Evolutionary conservation across 2,888 invertebrate genomes (phyloP), one percentile per base, ranked within the genome.

Genomic region (Meiosimyza decipiens): DNA sequence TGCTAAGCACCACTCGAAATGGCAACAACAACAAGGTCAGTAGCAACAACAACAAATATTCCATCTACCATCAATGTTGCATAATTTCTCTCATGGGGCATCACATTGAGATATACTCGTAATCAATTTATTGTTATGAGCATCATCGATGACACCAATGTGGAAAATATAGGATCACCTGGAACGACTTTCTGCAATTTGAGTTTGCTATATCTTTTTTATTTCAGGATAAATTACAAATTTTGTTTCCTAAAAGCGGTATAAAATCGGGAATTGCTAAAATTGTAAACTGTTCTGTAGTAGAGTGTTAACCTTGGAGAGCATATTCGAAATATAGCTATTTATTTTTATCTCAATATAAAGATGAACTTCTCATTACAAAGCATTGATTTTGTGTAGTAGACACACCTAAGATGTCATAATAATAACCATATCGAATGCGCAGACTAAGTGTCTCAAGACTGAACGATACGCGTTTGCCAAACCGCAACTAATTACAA

Each of bases 401-500:
- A 40, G 9, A 40, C 40, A 40, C 40, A 40, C 28, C 28, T 28
- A 28, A 28, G 28, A 40, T 40, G 9, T 40, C 9, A 40, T 40
- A 40, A 40, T 40, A 40, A 40, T 40, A 40, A 9, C 40, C 6
- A 40, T 40, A 40, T 40, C 9, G 40, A 40, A 40, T 6, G 40
- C 40, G 9, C 40, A 6, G 9, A 40, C 9, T 40, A 40, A 40
- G 9, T 40, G 40, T 40, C 40, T 40, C 9, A 40, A 40, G 40
- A 9, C 40, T 40, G 40, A 9, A 40, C 6, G 40, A 40, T 9
- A 40, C 9, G 2, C 6, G 64, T 51, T 50, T 64, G 22, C 47
- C 55, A 47, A 54, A 57, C 40, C 15, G 18, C n/a, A 12, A 57
- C 18, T 67, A 70, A 70, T 51, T 54, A 70, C 70, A 62, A 52